Evolutionary conservation across 2,888 invertebrate species (phyloP).

Genomic region (Blastobasis adustella): DNA sequence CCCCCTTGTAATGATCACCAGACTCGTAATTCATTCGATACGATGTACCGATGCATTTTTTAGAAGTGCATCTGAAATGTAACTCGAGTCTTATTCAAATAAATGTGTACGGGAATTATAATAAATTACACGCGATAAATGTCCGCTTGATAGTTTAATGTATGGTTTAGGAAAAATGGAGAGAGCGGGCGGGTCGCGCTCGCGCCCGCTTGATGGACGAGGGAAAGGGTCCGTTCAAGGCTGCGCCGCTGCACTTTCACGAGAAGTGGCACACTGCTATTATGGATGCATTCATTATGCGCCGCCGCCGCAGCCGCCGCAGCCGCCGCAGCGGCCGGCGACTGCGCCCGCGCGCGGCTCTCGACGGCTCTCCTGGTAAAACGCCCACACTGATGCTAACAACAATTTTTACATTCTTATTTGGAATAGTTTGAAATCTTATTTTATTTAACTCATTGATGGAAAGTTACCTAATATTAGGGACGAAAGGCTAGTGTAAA

Average conservation of each 20-base stretch:
- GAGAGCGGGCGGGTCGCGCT: conserved; percentile 33
- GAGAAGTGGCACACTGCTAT: conserved; percentile 56
- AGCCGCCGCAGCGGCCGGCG: conserved; percentile 16
- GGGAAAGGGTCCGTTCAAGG: conserved; percentile 69
- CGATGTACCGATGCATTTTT: background rate
- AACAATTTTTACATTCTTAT: conserved; percentile 22
- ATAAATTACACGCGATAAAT: conserved; percentile 50
- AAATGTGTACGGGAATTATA: conserved; percentile 19
- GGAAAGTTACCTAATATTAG: no score
- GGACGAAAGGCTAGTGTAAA: no score
- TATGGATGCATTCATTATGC: conserved; percentile 60
- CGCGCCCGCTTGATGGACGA: conserved; percentile 59
- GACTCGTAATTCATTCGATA: background rate
- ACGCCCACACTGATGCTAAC: conserved; percentile 34
- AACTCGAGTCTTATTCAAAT: conserved; percentile 11
- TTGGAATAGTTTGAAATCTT: background rate
- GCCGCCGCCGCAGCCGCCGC: conserved; percentile 34
- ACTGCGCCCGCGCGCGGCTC: conserved; percentile 2
- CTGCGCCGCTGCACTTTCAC: conserved; percentile 67
- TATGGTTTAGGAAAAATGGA: conserved; percentile 53
- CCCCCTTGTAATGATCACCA: conserved; percentile 29
- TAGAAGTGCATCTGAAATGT: conserved; percentile 16
- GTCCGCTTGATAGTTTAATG: conserved; percentile 58
- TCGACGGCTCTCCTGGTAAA: conserved; percentile 41
- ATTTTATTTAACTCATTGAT: no score